These are phyloP conservation scores for Eurois occulta DNA, from an alignment of 2,888 invertebrate genomes.

Conservation along the genomic window DNA sequence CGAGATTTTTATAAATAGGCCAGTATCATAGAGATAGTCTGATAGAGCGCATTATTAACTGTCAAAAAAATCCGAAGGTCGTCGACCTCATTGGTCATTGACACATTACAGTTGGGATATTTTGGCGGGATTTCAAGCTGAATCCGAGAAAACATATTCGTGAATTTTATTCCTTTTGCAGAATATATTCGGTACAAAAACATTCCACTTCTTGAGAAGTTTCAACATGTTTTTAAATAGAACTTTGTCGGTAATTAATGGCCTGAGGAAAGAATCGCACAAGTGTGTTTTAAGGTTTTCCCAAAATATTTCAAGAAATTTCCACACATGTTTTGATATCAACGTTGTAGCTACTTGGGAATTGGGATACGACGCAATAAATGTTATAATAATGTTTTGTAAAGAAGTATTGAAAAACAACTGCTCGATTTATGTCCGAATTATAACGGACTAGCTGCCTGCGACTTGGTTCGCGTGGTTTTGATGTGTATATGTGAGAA, in stretches of 20 bases:
- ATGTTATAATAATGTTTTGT: not conserved
- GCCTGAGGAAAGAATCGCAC: slow-evolving; percentile 24
- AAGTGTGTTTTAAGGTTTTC: slow-evolving; percentile 43
- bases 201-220: slow-evolving; percentile 44
- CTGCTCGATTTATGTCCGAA: not conserved
- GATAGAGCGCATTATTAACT: slow-evolving; percentile 5
- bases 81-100: slow-evolving; percentile 73
- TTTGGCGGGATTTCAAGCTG: slow-evolving; percentile 80
- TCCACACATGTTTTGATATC: slow-evolving; percentile 35
- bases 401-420: not conserved
- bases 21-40: not conserved
- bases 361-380: slow-evolving; percentile 10
- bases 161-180: slow-evolving; percentile 74
- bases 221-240: slow-evolving; percentile 63
- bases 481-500: no score
- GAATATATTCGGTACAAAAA: slow-evolving; percentile 63
- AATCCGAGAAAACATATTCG: slow-evolving; percentile 50
- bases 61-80: slow-evolving; percentile 68
- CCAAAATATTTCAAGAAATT: slow-evolving; percentile 30
- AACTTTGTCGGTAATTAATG: slow-evolving; percentile 35
- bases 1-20: not conserved
- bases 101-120: slow-evolving; percentile 67
- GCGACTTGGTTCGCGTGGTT: no score
- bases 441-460: no score
- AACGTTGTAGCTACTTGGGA: slow-evolving; percentile 1